Conservation (phyloP, 1,140 invertebrate genomes). For the Lordiphosa mommai region DNA sequence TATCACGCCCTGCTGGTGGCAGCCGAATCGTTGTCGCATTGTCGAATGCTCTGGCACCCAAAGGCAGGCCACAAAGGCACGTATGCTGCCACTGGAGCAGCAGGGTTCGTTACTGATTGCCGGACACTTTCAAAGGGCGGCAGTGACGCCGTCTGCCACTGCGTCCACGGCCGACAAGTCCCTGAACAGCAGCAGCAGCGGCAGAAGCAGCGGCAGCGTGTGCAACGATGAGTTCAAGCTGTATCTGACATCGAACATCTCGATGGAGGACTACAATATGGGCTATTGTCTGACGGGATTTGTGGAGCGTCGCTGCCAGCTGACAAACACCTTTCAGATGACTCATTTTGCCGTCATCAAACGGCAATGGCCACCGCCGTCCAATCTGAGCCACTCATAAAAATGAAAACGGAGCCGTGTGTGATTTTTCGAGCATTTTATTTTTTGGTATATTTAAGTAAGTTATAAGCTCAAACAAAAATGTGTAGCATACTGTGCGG, state of each 20-base stretch:
- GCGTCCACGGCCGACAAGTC: conserved; percentile 43
- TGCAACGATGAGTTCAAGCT: conserved; percentile 76
- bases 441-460: conserved; percentile 3
- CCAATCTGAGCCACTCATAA: conserved; percentile 61
- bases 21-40: conserved; percentile 88
- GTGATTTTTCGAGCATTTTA: not conserved
- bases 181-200: not conserved
- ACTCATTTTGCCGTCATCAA: conserved; percentile 92
- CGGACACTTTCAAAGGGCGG: conserved; percentile 86
- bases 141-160: conserved; percentile 20
- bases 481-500: conserved; percentile 36
- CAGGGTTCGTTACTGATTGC: conserved; percentile 88
- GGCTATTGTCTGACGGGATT: conserved; percentile 93
- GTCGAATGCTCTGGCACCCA: conserved; percentile 90
- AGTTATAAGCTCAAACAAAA: conserved; percentile 4
- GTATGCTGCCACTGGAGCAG: conserved; percentile 87
- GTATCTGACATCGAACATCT: conserved; percentile 78
- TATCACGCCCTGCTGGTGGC: conserved; percentile 93
- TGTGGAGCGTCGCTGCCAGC: conserved; percentile 88
- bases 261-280: conserved; percentile 90
- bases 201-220: not conserved
- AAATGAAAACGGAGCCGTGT: conserved; percentile 6
- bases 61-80: conserved; percentile 88
- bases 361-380: conserved; percentile 80
- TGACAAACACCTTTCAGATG: conserved; percentile 89